Evolutionary conservation across 1,140 invertebrate genomes (phyloP).

Genomic region (Zaprionus nigranus): DNA sequence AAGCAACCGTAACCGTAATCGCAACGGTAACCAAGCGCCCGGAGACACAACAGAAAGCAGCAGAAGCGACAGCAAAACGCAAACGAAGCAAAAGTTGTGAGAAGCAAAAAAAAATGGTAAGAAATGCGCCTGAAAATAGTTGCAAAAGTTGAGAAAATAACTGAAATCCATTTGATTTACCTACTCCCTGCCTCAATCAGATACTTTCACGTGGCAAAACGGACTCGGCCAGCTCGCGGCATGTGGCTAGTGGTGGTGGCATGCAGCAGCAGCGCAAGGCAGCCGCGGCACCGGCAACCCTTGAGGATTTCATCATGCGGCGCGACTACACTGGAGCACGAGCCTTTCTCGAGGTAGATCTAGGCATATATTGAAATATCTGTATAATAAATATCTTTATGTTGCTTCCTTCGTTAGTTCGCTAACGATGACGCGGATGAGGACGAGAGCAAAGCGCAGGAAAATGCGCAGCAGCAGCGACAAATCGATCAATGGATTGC

Average conservation of each 20-base stretch:
- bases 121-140: slow-evolving; percentile 47
- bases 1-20: slow-evolving; percentile 65
- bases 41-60: slow-evolving; percentile 27
- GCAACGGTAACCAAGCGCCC: slow-evolving; percentile 64
- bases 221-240: slow-evolving; percentile 85
- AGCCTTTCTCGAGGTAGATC: slow-evolving; percentile 92
- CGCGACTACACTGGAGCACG: slow-evolving; percentile 97
- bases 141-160: slow-evolving; percentile 36
- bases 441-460: slow-evolving; percentile 85
- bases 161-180: slow-evolving; percentile 6
- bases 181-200: slow-evolving; percentile 83
- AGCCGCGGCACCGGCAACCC: slow-evolving; percentile 87
- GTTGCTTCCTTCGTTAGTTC: slow-evolving; percentile 40
- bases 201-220: slow-evolving; percentile 90
- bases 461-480: slow-evolving; percentile 85
- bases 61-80: slow-evolving; percentile 28
- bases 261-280: slow-evolving; percentile 69
- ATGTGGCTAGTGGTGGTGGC: slow-evolving; percentile 66
- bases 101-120: slow-evolving; percentile 64
- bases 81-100: slow-evolving; percentile 10
- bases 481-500: slow-evolving; percentile 94
- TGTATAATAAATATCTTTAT: neutral
- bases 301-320: slow-evolving; percentile 95
- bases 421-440: slow-evolving; percentile 83
- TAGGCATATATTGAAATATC: neutral